Evolutionary conservation across 2,888 invertebrate genomes (phyloP).

Genomic region (Mayetiola destructor): DNA sequence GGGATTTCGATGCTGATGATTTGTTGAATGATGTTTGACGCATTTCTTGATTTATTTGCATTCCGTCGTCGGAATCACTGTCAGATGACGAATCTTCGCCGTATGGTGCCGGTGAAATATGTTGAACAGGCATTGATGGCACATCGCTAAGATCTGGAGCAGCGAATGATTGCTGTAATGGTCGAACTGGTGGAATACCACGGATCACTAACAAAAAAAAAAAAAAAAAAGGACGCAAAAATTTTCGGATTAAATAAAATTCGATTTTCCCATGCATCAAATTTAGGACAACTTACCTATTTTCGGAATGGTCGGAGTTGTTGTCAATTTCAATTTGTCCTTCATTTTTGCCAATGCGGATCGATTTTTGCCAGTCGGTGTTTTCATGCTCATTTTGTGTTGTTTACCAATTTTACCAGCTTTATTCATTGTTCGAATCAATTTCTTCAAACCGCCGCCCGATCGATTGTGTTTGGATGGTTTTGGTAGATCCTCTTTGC

Average conservation of each 20-base stretch:
- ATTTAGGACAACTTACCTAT: background rate
- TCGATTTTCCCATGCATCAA: background rate
- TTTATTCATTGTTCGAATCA: background rate
- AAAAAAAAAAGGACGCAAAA: slow-evolving; percentile 17
- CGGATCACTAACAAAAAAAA: slow-evolving; percentile 19
- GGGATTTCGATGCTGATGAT: slow-evolving; percentile 15
- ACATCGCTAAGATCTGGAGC: slow-evolving; percentile 20
- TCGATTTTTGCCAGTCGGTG: slow-evolving; percentile 15
- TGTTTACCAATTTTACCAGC: background rate
- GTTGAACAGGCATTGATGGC: slow-evolving; percentile 21
- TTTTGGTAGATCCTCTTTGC: slow-evolving; percentile 53
- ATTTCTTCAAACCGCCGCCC: slow-evolving; percentile 6
- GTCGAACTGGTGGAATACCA: background rate
- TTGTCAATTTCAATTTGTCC: background rate
- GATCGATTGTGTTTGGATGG: slow-evolving; percentile 29
- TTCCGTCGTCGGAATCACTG: slow-evolving; percentile 28
- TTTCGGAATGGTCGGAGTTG: slow-evolving; percentile 33
- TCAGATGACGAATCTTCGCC: slow-evolving; percentile 22
- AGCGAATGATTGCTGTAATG: background rate
- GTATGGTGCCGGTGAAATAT: slow-evolving; percentile 19
- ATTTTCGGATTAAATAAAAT: no score
- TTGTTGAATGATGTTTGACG: background rate
- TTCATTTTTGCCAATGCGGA: slow-evolving; percentile 17
- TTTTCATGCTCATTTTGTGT: slow-evolving; percentile 1
- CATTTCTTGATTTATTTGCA: slow-evolving; percentile 32